Evolutionary conservation across 1,140 invertebrate species (phyloP), one percentile per base, ranked within the genome.

Genomic region (Protaetia brevitarsis): DNA sequence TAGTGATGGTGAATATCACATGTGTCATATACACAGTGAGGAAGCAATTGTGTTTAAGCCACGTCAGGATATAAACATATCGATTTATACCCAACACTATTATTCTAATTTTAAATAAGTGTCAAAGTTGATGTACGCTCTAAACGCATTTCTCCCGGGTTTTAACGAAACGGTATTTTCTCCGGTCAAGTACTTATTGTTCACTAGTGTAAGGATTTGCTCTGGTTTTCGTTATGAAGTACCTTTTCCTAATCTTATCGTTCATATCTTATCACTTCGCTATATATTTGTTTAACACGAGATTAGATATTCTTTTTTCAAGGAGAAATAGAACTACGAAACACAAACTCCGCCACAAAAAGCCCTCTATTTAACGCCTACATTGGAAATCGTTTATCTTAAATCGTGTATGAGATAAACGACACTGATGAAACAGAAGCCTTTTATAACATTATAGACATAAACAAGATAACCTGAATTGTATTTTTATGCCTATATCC

Each of bases 71-170:
- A 45, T 45, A 45, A 45, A 45, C 37, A 45, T 45, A 45, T 45
- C 37, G 37, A 45, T 45, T 45, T 45, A 45, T 45, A 19, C 2
- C 16, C 37, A 45, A 45, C n/a, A 45, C 37, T 19, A 45, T 21
- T 45, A 45, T 45, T 45, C 37, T 45, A 45, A 45, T 16, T 45
- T 45, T 45, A 45, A 45, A 45, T 45, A 45, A 45, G 37, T 45
- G 37, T 45, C 37, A 45, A 45, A 45, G 37, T 45, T 16, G 37
- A 45, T 45, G 23, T 45, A 45, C 37, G n/a, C n/a, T 19, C 8
- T 2, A 21, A 19, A 45, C 37, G 23, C 13, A 21, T 45, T 37
- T 4, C 36, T 37, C 37, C 23, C 37, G 34, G 16, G 11, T 10
- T 36, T n/a, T 36, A 36, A 36, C 11, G 34, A 3, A 36, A 36